Evolutionary conservation across 1,140 invertebrate genomes (phyloP), one percentile per base, ranked within the genome.

Genomic region (Intoshia linei): DNA sequence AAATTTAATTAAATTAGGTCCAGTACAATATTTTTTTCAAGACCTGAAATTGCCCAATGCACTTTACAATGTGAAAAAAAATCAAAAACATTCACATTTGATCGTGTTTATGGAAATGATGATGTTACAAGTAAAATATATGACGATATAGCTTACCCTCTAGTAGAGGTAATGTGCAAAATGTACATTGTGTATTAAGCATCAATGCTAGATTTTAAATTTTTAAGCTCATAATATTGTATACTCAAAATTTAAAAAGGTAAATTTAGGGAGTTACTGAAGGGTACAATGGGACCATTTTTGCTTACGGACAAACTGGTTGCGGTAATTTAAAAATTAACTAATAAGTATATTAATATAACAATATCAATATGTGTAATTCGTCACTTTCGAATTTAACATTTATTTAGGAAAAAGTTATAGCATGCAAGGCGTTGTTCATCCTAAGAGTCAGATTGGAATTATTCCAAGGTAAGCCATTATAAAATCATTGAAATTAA

Each of bases 1-100:
- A 23, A 66, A 69, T 46, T 66, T 67, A 7, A 45, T 45, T 32
- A 66, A 69, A n/a, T n/a, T n/a, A n/a, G n/a, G n/a, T n/a, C n/a
- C n/a, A n/a, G n/a, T n/a, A n/a, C n/a, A n/a, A n/a, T n/a, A n/a
- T n/a, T n/a, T n/a, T n/a, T n/a, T n/a, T n/a, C n/a, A n/a, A n/a
- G n/a, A n/a, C n/a, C n/a, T n/a, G n/a, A n/a, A n/a, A n/a, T n/a
- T n/a, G n/a, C n/a, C n/a, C n/a, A n/a, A n/a, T n/a, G n/a, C n/a
- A n/a, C n/a, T n/a, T n/a, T n/a, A n/a, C n/a, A n/a, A n/a, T n/a
- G n/a, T 44, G 43, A 47, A 4, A 62, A 63, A 23, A 63, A 64
- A 2, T 62, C 66, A 1, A 74, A 74, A 55, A 58, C 49, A 20
- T 77, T 76, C 50, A 70, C 68, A 2, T 70, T 76, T 50, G 72